Base-by-base conservation (phyloP, 1,140 invertebrate species). In the Ganaspis sp. region DNA sequence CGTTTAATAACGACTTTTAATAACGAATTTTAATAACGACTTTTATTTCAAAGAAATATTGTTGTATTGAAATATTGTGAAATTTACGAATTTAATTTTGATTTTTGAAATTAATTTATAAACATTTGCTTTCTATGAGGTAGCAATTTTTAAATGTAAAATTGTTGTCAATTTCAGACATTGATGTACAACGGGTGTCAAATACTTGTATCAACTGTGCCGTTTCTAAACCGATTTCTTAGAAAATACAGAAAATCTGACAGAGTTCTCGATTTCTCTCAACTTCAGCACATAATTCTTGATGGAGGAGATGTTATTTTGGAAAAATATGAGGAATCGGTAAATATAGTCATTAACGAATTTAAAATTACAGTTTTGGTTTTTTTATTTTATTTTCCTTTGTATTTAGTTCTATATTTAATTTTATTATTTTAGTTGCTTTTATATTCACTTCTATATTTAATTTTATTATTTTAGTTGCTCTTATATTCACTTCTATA, bases 141-240 rank as follows among this genome's bases (percentile, higher is more conserved):
- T n/a, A n/a, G n/a, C n/a, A n/a, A n/a, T 54, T 23, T 12, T 15
- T 11, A 29, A 11, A 12, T n/a, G 15, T 4, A 64, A 64, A 3
- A 9, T 21, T 23, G 21, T 54, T 15, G 15, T n/a, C 9, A 64
- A 17, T 82, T 86, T 69, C 23, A 87, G 89, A 75, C 85, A 23
- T 74, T 83, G 77, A 84, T 92, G 17, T 87, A 75, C 8, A 91
- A 86, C 71, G 90, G 90, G 17, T 91, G 91, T 78, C 87, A 91
- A 71, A 84, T 92, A 69, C 78, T 92, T 4, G 76, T 92, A n/a
- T 80, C 89, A 6, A 92, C 91, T 8, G 89, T 90, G 53, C 73
- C 82, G 37, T 90, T 83, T 75, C 80, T 91, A 37, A 15, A 58
- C 1, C 79, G 88, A 76, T 85, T 89, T 8, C 73, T 90, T 19